phyloP scores from a whole-genome alignment of 1,140 invertebrate species.

The Vanessa atalanta region DNA sequence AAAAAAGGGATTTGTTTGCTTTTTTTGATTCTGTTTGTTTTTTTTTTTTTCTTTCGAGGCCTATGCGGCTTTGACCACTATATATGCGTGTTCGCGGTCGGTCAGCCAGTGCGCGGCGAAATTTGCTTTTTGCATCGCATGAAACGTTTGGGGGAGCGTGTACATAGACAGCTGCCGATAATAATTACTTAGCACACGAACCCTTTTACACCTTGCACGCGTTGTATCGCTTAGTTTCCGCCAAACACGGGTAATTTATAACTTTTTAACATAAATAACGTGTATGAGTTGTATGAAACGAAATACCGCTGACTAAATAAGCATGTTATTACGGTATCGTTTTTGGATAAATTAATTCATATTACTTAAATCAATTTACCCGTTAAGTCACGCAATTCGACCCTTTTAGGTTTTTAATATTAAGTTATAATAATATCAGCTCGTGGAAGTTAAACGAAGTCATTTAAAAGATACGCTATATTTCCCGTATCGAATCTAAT shows the following conservation, averaged over 20 bases:
- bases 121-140: constrained; percentile 63
- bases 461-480: too few species aligned
- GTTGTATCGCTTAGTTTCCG: constrained; percentile 44
- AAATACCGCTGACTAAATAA: constrained; percentile 17
- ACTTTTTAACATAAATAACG: constrained; percentile 19
- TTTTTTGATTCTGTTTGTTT: constrained; percentile 73
- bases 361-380: constrained; percentile 24
- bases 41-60: constrained; percentile 58
- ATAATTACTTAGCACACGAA: constrained; percentile 72
- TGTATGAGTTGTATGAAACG: constrained; percentile 23
- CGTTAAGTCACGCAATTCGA: constrained; percentile 15
- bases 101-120: constrained; percentile 45
- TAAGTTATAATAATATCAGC: neutral
- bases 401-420: neutral
- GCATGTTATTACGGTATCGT: constrained; percentile 7
- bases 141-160: constrained; percentile 62
- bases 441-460: too few species aligned
- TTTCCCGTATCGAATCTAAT: too few species aligned
- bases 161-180: constrained; percentile 66
- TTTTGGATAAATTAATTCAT: constrained; percentile 24
- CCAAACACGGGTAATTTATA: constrained; percentile 32
- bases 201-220: constrained; percentile 74
- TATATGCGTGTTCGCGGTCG: constrained; percentile 55
- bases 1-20: constrained; percentile 72
- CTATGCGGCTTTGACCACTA: constrained; percentile 62